A percentile compares a stretch with the other conserved stretches of the same genome.
Conservation (phyloP, 2,113 vertebrate genomes). For the Brachypteracias leptosomus region DNA sequence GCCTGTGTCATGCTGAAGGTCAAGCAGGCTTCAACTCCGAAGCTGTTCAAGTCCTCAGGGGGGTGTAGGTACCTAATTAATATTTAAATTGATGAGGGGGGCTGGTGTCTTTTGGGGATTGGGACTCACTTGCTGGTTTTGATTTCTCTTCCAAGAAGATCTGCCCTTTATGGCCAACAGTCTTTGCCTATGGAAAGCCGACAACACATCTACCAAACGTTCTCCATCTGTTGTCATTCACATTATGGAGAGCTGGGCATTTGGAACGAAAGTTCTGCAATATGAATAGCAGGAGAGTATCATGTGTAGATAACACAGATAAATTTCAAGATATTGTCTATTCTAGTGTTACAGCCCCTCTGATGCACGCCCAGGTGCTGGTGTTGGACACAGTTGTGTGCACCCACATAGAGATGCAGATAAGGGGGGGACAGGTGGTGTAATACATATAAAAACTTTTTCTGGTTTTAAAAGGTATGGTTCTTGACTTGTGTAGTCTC, state of each 20-base stretch:
- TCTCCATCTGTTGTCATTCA: accelerated
- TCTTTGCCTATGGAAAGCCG: background rate
- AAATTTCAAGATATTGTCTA: background rate
- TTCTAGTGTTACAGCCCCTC: background rate
- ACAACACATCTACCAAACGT: accelerated
- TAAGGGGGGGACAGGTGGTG: too few relatives aligned
- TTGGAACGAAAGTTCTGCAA: background rate
- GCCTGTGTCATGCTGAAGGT: background rate
- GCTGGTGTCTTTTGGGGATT: background rate
- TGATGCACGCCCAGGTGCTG: accelerated
- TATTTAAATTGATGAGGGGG: background rate
- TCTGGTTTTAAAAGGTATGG: background rate
- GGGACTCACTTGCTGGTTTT: background rate
- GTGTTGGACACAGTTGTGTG: background rate
- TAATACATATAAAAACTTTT: accelerated
- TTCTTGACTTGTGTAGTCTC: background rate
- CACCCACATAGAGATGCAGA: background rate
- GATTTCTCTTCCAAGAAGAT: background rate
- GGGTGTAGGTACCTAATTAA: background rate
- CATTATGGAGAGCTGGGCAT: accelerated
- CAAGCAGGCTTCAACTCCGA: accelerated
- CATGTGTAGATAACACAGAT: background rate
- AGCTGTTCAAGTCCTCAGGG: background rate
- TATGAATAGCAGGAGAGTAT: background rate
- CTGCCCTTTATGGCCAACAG: accelerated